Evolutionary conservation across 53 echinoderm and acorn worm genomes (phyloP), one percentile per base, ranked within the genome.

Genomic region (Mesocentrotus franciscanus): DNA sequence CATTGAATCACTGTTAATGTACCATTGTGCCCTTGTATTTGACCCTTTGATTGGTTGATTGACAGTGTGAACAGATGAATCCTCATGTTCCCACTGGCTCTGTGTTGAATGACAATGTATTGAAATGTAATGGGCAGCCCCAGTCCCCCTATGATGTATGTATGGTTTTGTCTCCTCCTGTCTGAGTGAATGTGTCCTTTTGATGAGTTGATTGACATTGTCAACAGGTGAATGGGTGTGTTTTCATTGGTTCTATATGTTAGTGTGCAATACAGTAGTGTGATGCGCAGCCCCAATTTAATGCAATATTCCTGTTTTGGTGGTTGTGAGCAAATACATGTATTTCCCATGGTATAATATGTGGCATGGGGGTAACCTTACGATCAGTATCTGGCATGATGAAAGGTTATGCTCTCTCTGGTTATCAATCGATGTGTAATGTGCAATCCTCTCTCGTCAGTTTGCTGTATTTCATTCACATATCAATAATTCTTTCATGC

Each of bases 11-110:
- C 5, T 42, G 17, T 81, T 20, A 8, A 81, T 81, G 81, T 18
- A 79, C 79, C 79, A 10, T 16, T 36, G 39, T 42, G 22, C 3
- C 81, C 49, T 81, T 39, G 81, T 33, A 39, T 42, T 81, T 81
- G 81, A 81, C 49, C 42, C 22, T 42, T 20, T 81, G 18, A 81
- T 87, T 87, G 87, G 59, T 56, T 87, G 87, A 87, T 59, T 87
- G 87, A 29, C 87, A 87, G n/a, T 56, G 56, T 87, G 58, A 58
- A 87, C 29, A 59, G 87, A 58, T n/a, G 87, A 58, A n/a, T 87
- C 11, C n/a, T 56, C 29, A 27, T 57, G 59, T 87, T 87, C 58
- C 29, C 87, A 85, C 58, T 85, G 79, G 36, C 79, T 79, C 6
- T 81, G 29, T 58, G 14, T 58, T 87, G 58, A 27, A 22, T 22